Percentiles rank a stretch among this genome's conserved stretches.
Evolutionary conservation across 1,140 invertebrate species (phyloP).

Genomic region (Stratiolaelaps scimitus): DNA sequence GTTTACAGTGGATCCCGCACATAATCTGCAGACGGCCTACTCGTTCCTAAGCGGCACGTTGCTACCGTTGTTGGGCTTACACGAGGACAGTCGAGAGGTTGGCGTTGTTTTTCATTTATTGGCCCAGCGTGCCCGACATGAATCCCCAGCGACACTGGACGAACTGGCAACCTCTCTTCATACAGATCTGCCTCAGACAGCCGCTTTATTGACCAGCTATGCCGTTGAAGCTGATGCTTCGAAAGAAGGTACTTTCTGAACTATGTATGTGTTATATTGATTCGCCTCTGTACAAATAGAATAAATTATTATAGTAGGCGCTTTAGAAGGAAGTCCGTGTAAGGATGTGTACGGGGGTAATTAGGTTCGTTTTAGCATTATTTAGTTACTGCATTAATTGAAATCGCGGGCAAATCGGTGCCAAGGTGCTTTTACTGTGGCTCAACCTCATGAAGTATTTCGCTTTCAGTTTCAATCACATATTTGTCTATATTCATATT

Average conservation of each 20-base stretch:
- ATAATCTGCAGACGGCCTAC: constrained; percentile 10
- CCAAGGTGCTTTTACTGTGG: too few relatives aligned
- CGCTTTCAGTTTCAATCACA: too few relatives aligned
- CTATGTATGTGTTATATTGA: too few relatives aligned
- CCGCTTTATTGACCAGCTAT: neutral
- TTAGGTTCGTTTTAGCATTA: too few relatives aligned
- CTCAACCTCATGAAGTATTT: too few relatives aligned
- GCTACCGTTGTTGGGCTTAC: neutral
- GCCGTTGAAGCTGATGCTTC: constrained; percentile 8
- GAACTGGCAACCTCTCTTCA: constrained; percentile 14
- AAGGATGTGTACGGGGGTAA: too few relatives aligned
- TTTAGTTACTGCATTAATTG: too few relatives aligned
- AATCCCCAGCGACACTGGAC: neutral
- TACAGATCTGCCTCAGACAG: neutral
- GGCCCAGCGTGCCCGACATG: neutral
- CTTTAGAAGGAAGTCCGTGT: too few relatives aligned
- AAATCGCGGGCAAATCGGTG: too few relatives aligned
- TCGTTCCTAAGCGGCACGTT: neutral
- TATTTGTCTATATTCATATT: too few relatives aligned
- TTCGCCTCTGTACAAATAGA: too few relatives aligned
- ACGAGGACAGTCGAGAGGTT: constrained; percentile 18
- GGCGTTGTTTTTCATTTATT: neutral
- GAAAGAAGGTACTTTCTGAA: neutral
- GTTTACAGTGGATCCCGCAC: neutral
- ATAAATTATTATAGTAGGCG: too few relatives aligned